A percentile compares a stretch with the other conserved stretches of the same genome.
phyloP scores from a whole-genome alignment of 2,113 vertebrate species.

The Toxostoma redivivum region DNA sequence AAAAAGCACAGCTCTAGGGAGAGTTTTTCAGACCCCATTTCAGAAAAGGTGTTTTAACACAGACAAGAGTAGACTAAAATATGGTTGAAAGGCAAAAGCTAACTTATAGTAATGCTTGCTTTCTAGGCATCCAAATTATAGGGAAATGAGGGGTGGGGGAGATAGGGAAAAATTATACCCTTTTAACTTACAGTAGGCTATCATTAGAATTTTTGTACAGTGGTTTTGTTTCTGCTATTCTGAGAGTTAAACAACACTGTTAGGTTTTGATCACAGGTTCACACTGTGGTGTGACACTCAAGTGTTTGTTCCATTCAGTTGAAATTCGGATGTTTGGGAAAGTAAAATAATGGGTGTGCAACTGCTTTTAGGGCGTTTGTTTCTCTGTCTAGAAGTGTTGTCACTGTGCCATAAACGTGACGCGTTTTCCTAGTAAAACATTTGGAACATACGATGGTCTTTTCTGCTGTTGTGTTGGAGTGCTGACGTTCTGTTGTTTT shows the following conservation, averaged over 20 bases:
- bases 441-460: rapidly evolving
- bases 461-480: rapidly evolving
- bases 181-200: background rate
- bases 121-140: background rate
- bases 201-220: background rate
- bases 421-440: background rate
- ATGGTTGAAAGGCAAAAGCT: background rate
- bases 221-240: background rate
- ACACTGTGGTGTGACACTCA: rapidly evolving
- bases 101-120: background rate
- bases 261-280: background rate
- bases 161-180: background rate
- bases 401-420: rapidly evolving
- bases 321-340: rapidly evolving
- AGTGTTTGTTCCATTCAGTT: background rate
- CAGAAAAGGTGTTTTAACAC: background rate
- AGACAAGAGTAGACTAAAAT: background rate
- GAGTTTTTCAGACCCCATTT: background rate
- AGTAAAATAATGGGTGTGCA: background rate
- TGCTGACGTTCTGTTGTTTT: background rate
- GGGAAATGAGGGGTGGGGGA: background rate
- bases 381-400: background rate
- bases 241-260: rapidly evolving
- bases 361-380: rapidly evolving
- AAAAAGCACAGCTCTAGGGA: rapidly evolving